phyloP scores from a whole-genome alignment of 2,888 invertebrate species.

The Netelia inedita region DNA sequence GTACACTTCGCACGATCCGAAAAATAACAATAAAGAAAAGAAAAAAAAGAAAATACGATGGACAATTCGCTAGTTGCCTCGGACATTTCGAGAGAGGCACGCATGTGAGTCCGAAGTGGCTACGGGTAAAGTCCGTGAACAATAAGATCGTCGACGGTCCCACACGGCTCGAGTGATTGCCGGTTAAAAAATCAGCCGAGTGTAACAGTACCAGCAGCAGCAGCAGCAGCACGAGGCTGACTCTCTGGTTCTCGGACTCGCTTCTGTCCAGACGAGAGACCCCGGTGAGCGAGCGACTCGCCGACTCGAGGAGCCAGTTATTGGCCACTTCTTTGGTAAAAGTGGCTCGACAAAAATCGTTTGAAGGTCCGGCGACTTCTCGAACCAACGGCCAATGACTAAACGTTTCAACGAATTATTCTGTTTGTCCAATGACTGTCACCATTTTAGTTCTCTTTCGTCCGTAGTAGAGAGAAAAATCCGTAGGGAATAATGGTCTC shows the following conservation, averaged over 20 bases:
- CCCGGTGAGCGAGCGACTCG: neutral
- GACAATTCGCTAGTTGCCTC: neutral
- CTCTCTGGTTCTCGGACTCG: constrained; percentile 41
- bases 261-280: constrained; percentile 31
- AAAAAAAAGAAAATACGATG: neutral
- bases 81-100: neutral
- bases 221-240: constrained; percentile 16
- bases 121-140: constrained; percentile 65
- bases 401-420: neutral
- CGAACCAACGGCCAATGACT: neutral
- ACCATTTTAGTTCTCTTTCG: neutral
- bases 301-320: neutral
- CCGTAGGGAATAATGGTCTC: constrained; percentile 81
- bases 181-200: constrained; percentile 83
- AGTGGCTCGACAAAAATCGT: neutral
- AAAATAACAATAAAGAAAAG: constrained; percentile 8
- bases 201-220: constrained; percentile 81
- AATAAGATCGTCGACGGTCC: constrained; percentile 77
- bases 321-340: neutral
- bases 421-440: neutral
- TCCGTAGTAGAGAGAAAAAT: neutral
- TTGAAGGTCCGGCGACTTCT: neutral
- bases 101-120: constrained; percentile 37
- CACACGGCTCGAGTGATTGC: constrained; percentile 82
- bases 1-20: constrained; percentile 40